These are phyloP conservation scores for Channa maculata DNA, from an alignment of 2,113 vertebrate genomes.

Conservation along the genomic window DNA sequence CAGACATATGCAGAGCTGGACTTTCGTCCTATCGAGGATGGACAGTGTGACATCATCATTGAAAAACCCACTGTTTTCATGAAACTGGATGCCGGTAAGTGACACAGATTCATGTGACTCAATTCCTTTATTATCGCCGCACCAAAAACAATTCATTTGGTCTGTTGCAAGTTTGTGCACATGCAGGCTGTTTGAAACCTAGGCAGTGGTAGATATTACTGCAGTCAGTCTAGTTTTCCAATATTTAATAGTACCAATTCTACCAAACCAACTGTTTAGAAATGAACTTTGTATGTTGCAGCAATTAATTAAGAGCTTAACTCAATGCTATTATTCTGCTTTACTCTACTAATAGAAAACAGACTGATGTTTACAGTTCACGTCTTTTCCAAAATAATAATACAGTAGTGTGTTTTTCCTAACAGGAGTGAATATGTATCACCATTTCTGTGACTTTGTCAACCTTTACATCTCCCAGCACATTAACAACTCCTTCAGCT, in stretches of 20 bases:
- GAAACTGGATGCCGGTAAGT: constrained; percentile 96
- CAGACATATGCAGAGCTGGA: constrained; percentile 88
- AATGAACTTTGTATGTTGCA: background rate
- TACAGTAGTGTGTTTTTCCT: constrained; percentile 33
- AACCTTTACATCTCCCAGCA: constrained; percentile 98
- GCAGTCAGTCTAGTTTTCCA: background rate
- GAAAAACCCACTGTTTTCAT: constrained; percentile 95
- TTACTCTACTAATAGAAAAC: background rate
- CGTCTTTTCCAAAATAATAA: background rate
- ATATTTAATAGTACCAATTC: background rate
- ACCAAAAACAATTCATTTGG: too few species aligned
- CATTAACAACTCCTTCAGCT: constrained; percentile 93
- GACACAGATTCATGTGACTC: background rate
- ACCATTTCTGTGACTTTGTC: constrained; percentile 98
- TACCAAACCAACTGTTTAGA: background rate
- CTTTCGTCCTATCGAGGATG: constrained; percentile 86
- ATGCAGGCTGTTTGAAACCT: background rate
- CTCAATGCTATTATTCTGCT: background rate
- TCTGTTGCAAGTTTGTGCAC: background rate
- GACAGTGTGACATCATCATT: constrained; percentile 90
- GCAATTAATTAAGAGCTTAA: background rate
- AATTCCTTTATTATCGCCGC: too few species aligned
- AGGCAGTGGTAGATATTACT: background rate
- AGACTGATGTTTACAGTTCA: background rate
- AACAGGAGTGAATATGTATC: constrained; percentile 98